Evolutionary conservation across 2,113 vertebrate species (phyloP).

Genomic region (Laterallus jamaicensis): DNA sequence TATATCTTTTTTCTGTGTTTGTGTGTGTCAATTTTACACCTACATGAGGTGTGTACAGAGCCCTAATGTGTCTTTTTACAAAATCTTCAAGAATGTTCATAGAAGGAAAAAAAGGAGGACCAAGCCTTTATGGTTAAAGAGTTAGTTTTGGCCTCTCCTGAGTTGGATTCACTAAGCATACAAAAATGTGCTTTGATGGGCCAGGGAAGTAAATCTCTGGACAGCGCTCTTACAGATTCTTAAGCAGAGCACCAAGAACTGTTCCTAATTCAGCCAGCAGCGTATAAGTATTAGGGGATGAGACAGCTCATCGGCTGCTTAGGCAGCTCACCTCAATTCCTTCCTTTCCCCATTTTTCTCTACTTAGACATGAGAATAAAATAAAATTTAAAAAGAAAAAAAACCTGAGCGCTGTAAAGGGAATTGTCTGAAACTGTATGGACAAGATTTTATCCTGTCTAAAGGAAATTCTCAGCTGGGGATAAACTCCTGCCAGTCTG

Average conservation of each 20-base stretch:
- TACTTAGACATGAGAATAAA: neutral
- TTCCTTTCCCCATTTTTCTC: neutral
- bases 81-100: neutral
- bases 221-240: neutral
- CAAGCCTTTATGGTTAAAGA: neutral
- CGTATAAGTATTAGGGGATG: neutral
- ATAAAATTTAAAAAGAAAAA: too few species aligned
- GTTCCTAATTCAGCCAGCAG: neutral
- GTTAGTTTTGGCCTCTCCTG: neutral
- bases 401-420: neutral
- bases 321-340: neutral
- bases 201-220: neutral
- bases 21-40: neutral
- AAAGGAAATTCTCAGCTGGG: neutral
- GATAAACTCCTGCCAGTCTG: neutral
- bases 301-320: neutral
- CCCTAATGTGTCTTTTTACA: neutral
- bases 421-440: neutral
- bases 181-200: neutral
- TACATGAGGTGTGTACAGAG: neutral
- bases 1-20: neutral
- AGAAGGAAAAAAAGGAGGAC: neutral
- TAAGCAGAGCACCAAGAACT: neutral
- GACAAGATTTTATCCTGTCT: neutral
- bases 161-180: neutral